Base-by-base conservation (phyloP, 2,797 vertebrate genomes). In the Acanthurus tractus region DNA sequence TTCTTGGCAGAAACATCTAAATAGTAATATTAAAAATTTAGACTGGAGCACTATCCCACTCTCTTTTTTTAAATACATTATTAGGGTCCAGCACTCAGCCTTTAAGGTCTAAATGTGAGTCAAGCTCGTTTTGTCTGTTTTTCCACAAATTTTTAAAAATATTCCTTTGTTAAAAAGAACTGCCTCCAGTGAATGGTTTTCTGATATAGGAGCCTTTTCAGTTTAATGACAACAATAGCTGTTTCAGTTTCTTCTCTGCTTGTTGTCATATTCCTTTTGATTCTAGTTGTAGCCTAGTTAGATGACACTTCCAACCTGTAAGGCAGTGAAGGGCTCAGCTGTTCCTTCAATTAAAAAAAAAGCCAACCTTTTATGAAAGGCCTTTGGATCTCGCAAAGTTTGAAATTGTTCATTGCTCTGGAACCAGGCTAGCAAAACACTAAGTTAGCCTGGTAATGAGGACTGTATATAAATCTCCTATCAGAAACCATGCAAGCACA, bases 261-360 rank as follows among this genome's bases (percentile, higher is more conserved):
- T 45, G 13, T 69, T 63, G n/a, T 20, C 8, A 44, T 73, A 45
- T 75, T 70, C 64, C 18, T 74, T 74, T 63, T n/a, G 18, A 46
- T 75, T 76, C 34, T 80, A 64, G 13, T 70, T 75, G 20, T 50
- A 44, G 54, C 63, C 36, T 23, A 54, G 54, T 81, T 29, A 3
- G 42, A 48, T 49, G 29, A 72, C 6, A 5, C 18, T 49, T n/a
- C 23, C 38, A 74, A 52, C 61, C 65, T 55, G 18, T 23, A 34
- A 73, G 38, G 40, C 50, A 54, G 22, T 14, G 10, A 72, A 45
- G 70, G 57, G 48, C n/a, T 63, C 63, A 64, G 59, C 59, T 22
- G 6, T 74, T 55, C 76, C 48, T 66, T 34, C 20, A 64, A 63
- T 23, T 1, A 20, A 20, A 25, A 65, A 55, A 38, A 34, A 34